Percentiles rank a stretch among this genome's conserved stretches.
phyloP scores from a whole-genome alignment of 2,888 invertebrate genomes.

The Ophioninae sp. region DNA sequence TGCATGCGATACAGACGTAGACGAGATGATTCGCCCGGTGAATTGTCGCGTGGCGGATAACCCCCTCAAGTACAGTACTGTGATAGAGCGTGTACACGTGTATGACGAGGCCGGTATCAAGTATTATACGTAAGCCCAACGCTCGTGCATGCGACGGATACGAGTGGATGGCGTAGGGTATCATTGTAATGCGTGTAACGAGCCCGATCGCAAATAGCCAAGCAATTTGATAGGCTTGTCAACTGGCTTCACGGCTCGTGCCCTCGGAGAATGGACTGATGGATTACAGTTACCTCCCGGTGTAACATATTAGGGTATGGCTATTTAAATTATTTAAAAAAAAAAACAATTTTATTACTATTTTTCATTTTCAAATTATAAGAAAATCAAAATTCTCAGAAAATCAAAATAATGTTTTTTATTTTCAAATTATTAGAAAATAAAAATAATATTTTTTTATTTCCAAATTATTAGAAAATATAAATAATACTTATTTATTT shows the following conservation, averaged over 20 bases:
- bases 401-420: too few relatives aligned
- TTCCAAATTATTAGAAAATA: too few relatives aligned
- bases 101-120: slow-evolving; percentile 19
- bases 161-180: slow-evolving; percentile 68
- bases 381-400: too few relatives aligned
- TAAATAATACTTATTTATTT: too few relatives aligned
- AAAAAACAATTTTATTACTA: too few relatives aligned
- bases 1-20: neutral
- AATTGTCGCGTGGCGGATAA: slow-evolving; percentile 23
- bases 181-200: slow-evolving; percentile 74
- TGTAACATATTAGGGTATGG: slow-evolving; percentile 22
- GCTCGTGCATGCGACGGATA: slow-evolving; percentile 67
- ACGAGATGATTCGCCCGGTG: slow-evolving; percentile 32
- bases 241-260: slow-evolving; percentile 74
- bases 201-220: slow-evolving; percentile 73
- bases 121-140: slow-evolving; percentile 34
- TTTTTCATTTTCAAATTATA: too few relatives aligned
- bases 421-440: neutral
- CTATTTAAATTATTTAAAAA: neutral
- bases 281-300: slow-evolving; percentile 69
- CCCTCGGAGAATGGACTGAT: slow-evolving; percentile 71
- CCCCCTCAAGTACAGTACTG: slow-evolving; percentile 8
- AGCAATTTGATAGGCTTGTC: slow-evolving; percentile 77
- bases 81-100: neutral
- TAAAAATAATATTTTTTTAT: too few relatives aligned